Evolutionary conservation across 2,797 vertebrate species (phyloP).

Genomic region (Harpagifer antarcticus): DNA sequence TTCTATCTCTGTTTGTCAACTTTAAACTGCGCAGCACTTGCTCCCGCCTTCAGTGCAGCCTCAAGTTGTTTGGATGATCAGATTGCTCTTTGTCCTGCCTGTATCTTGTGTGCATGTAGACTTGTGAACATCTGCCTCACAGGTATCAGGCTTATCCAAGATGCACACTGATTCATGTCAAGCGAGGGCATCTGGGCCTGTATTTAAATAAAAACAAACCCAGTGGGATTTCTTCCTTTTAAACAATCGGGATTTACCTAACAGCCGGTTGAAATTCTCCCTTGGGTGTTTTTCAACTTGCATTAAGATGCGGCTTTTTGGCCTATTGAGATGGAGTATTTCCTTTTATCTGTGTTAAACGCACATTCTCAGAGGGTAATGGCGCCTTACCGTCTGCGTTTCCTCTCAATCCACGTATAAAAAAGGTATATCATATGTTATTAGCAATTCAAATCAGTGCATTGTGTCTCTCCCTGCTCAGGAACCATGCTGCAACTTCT

Average conservation of each 20-base stretch:
- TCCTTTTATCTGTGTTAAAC: constrained; percentile 19
- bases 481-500: constrained; percentile 82
- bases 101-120: constrained; percentile 35
- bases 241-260: constrained; percentile 34
- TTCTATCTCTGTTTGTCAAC: constrained; percentile 62
- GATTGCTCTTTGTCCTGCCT: constrained; percentile 60
- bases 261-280: constrained; percentile 24
- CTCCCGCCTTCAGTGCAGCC: constrained; percentile 47
- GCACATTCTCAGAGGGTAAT: constrained; percentile 35
- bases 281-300: constrained; percentile 23
- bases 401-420: constrained; percentile 11
- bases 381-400: constrained; percentile 25
- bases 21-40: constrained; percentile 45
- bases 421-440: constrained; percentile 23
- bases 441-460: constrained; percentile 45
- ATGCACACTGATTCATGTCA: constrained; percentile 56
- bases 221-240: constrained; percentile 41
- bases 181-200: constrained; percentile 40
- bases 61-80: constrained; percentile 61
- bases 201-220: constrained; percentile 40
- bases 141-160: constrained; percentile 52
- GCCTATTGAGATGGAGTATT: constrained; percentile 13
- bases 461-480: constrained; percentile 51
- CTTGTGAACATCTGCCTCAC: constrained; percentile 37
- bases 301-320: constrained; percentile 47